These are phyloP conservation scores for Zosterops japonicus DNA, from an alignment of 2,113 vertebrate genomes.

Conservation along the genomic window DNA sequence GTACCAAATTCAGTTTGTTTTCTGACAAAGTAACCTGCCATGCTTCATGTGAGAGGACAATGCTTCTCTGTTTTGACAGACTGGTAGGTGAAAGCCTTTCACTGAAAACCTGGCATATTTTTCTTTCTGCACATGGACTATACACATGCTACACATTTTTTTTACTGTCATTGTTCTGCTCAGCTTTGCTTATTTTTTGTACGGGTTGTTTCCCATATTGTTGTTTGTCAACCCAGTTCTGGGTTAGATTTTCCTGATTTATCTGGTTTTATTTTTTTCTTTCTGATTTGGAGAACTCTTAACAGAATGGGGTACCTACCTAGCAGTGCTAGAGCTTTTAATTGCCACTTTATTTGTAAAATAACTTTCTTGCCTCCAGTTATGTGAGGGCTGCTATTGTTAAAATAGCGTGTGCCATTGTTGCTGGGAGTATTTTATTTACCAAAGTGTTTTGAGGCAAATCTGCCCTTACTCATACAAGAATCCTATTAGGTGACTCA, in stretches of 20 bases:
- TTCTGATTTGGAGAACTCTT: background rate
- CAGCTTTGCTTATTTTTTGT: background rate
- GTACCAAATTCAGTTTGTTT: background rate
- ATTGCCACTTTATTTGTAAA: background rate
- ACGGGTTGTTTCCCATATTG: background rate
- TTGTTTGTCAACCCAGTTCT: background rate
- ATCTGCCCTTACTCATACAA: background rate
- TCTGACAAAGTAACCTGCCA: background rate
- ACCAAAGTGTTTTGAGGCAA: background rate
- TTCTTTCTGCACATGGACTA: background rate
- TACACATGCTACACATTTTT: accelerated
- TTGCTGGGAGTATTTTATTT: background rate
- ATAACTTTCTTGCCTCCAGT: background rate
- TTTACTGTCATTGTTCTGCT: background rate
- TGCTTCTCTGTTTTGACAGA: background rate
- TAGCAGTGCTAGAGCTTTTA: background rate
- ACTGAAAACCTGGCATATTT: background rate
- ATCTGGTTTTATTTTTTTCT: background rate
- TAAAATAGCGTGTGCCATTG: background rate
- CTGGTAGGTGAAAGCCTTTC: background rate
- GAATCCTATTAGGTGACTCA: background rate
- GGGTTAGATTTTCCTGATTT: background rate
- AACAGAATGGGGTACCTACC: background rate
- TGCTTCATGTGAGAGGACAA: background rate
- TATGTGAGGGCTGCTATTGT: background rate